Base-by-base conservation (phyloP, 2,888 invertebrate genomes). In the Eulithis testata region DNA sequence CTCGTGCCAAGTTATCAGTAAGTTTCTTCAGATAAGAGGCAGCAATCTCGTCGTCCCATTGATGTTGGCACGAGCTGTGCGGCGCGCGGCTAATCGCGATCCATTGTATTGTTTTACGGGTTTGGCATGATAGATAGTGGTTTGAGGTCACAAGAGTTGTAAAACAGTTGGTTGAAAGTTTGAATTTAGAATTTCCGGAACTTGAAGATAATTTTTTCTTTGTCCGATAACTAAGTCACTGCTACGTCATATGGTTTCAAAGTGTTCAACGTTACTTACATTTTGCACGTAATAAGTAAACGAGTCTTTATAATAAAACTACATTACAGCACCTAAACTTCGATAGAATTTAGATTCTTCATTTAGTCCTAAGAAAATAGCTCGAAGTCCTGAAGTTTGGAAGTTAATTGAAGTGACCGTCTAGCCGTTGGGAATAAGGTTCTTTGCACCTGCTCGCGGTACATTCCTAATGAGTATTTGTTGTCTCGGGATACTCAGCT, bases 21-120 rank as follows among this genome's bases (percentile, higher is more conserved):
- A 63, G 51, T 63, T 59, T 50, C 47, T 56, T 11, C 9, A 59
- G 64, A 64, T 64, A 64, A 60, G 64, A 50, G 50, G 40, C 50
- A 44, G 49, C 64, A 31, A 60, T 55, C 59, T 59, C 55, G 57
- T 21, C 14, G 56, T 43, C 36, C 49, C 63, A 44, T 58, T 58
- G 64, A 53, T 31, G 64, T 64, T 36, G 58, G 49, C 59, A 9
- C 53, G 53, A 40, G 11, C 21, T 11, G n/a, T 9, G 11, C 31
- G 31, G 44, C 55, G 47, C 55, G 31, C 12, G 11, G 53, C 45
- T 63, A 53, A 63, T 64, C 64, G 53, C 52, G 50, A 63, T 59
- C 11, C n/a, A 11, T 36, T 36, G 59, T 27, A 59, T 64, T 64
- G 64, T 64, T 64, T 60, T 9, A 55, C 54, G 47, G 52, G 36